Conservation (phyloP, 2,113 vertebrate species). For the Pogona vitticeps region DNA sequence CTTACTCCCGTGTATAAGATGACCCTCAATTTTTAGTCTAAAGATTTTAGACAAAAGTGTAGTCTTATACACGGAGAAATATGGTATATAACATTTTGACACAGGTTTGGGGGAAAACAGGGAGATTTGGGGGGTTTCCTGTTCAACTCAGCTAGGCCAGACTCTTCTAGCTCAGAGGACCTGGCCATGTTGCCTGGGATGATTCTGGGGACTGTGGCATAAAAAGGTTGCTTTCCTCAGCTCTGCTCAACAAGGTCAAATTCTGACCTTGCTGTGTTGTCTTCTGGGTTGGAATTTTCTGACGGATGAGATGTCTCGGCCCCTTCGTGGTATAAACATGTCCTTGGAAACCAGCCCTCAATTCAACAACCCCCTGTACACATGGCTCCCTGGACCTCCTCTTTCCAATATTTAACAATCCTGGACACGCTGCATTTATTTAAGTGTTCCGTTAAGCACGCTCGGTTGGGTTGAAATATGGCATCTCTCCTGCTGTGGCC, state of each 20-base stretch:
- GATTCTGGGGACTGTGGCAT: too few species aligned
- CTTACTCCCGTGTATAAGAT: too few species aligned
- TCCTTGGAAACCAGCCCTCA: not conserved
- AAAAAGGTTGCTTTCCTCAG: too few species aligned
- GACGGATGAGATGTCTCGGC: not conserved
- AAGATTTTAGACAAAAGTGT: too few species aligned
- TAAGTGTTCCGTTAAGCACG: conserved; percentile 9
- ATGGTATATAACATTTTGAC: too few species aligned
- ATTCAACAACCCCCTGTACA: not conserved
- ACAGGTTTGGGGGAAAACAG: too few species aligned
- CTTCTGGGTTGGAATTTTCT: not conserved
- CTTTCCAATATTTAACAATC: conserved; percentile 24
- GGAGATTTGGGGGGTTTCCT: too few species aligned
- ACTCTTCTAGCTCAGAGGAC: too few species aligned
- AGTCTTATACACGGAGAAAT: too few species aligned
- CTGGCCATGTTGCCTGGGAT: too few species aligned
- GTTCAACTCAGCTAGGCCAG: too few species aligned
- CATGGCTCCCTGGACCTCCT: not conserved
- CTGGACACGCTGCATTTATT: conserved; percentile 18
- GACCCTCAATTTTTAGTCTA: too few species aligned
- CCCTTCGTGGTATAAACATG: not conserved
- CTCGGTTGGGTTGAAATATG: conserved; percentile 6
- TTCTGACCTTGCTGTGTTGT: not conserved
- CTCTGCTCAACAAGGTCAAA: not conserved
- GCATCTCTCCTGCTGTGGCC: not conserved